Evolutionary conservation across 2,888 invertebrate species (phyloP), one percentile per base, ranked within the genome.

Genomic region (Pseudanteris insignis): DNA sequence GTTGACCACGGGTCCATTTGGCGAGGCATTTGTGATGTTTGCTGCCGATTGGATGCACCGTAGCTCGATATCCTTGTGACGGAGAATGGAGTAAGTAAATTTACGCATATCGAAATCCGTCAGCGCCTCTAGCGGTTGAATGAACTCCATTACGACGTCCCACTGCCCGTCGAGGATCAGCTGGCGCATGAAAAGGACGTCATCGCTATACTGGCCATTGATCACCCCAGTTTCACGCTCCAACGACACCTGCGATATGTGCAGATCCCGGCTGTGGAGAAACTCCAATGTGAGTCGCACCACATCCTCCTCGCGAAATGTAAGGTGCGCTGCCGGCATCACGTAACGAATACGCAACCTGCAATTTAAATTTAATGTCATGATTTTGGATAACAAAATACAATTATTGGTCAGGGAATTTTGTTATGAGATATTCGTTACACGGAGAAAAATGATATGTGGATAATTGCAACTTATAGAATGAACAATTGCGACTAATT

Each of bases 111-210:
- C 90, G 80, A 96, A 96, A 29, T 89, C 86, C 71, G 89, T n/a
- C 58, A 91, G 81, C 6, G 89, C 87, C 75, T 92, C 91, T 44
- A 97, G 83, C 0, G 97, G 97, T 82, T 96, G 94, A 58, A 96
- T 91, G 81, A 97, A 97, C 78, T 96, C 96, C 58, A 96, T 83
- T 1, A 94, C 96, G 79, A 96, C 96, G 81, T 97, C 96, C 97
- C 97, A 97, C 81, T 96, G 95, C 10, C 97, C 97, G 80, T 97
- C 97, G 46, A 97, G 86, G 67, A 97, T 95, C 43, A 97, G 86
- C 81, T 96, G 96, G 10, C 96, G 86, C 11, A 97, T 84, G 81
- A 97, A 97, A 34, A 97, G 85, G 26, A 95, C 89, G 81, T 97
- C 97, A 81, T 96, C 95, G 8, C 94, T 94, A 80, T 88, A 96